Evolutionary conservation across 2,113 vertebrate species (phyloP).

Genomic region (Misgurnus anguillicaudatus): DNA sequence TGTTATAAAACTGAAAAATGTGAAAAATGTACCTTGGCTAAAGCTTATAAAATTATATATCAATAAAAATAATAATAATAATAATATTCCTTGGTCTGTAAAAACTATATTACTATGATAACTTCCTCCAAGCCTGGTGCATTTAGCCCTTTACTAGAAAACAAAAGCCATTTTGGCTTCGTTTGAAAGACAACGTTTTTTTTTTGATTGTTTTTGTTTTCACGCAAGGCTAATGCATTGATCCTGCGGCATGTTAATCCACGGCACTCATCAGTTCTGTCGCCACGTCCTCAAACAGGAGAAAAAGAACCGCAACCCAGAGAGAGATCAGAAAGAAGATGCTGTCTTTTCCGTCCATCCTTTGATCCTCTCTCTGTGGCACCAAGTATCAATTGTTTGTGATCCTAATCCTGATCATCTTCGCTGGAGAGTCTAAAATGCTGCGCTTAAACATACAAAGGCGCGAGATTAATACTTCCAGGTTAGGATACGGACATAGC

Average conservation of each 20-base stretch:
- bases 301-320: slow-evolving; percentile 22
- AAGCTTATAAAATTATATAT: slow-evolving; percentile 90
- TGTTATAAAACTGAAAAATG: slow-evolving; percentile 83
- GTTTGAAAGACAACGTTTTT: slow-evolving; percentile 10
- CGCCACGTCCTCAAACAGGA: background rate
- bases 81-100: slow-evolving; percentile 88
- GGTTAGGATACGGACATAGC: slow-evolving; percentile 89
- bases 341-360: slow-evolving; percentile 10
- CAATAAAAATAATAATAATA: slow-evolving; percentile 67
- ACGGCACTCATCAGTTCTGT: slow-evolving; percentile 11
- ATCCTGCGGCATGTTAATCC: slow-evolving; percentile 39
- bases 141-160: slow-evolving; percentile 44
- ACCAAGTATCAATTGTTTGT: slow-evolving; percentile 19
- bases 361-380: slow-evolving; percentile 25
- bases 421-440: slow-evolving; percentile 6
- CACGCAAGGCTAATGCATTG: slow-evolving; percentile 33
- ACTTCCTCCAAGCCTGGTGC: slow-evolving; percentile 42
- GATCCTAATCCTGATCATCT: slow-evolving; percentile 17
- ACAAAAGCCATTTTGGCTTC: slow-evolving; percentile 48
- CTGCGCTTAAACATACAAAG: slow-evolving; percentile 5
- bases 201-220: slow-evolving; percentile 12
- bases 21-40: slow-evolving; percentile 95
- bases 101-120: slow-evolving; percentile 84
- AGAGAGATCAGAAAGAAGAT: slow-evolving; percentile 15
- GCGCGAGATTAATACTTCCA: slow-evolving; percentile 58